Conservation (phyloP, 92 coral and sea anemone genomes). For the Porites lobata region DNA sequence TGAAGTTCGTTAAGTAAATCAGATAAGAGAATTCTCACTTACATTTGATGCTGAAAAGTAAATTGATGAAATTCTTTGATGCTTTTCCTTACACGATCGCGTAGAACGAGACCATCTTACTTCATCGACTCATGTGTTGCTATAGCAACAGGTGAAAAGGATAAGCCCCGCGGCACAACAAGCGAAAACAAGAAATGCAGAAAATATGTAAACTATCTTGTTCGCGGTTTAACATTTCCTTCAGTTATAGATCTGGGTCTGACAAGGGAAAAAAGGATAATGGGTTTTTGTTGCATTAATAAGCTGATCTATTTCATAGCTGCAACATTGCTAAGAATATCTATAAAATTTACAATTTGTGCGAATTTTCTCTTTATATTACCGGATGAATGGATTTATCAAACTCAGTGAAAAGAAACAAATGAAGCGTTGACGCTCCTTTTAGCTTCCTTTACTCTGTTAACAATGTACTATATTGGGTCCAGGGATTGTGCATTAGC, state of each 20-base stretch:
- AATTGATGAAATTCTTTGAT: neutral
- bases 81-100: neutral
- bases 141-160: constrained; percentile 18
- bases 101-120: neutral
- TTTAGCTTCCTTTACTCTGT: too few species aligned
- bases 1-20: neutral
- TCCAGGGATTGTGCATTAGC: too few species aligned
- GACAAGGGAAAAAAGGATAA: too few species aligned
- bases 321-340: neutral
- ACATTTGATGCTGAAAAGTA: constrained; percentile 16
- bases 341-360: neutral
- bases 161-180: neutral
- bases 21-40: neutral
- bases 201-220: too few species aligned
- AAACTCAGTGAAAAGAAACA: neutral
- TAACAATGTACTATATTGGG: too few species aligned
- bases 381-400: neutral
- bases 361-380: neutral
- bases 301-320: too few species aligned
- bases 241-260: too few species aligned
- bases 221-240: too few species aligned
- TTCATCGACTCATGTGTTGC: constrained; percentile 5
- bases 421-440: neutral
- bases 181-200: neutral
- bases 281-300: too few species aligned